Evolutionary conservation across 2,888 invertebrate species (phyloP).

Genomic region (Philereme vetulata): DNA sequence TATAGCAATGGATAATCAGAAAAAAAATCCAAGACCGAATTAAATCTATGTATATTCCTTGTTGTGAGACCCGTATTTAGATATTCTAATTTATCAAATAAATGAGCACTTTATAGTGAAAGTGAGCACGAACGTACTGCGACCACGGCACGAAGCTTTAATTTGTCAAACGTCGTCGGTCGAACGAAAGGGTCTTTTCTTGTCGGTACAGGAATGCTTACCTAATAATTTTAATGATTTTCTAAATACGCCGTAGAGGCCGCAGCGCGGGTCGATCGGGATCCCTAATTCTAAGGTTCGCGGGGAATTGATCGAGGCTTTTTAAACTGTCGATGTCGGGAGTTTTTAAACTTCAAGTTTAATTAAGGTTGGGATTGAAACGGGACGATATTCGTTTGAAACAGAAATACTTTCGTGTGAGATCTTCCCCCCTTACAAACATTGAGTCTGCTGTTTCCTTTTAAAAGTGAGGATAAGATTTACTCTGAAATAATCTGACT

Average conservation of each 20-base stretch:
- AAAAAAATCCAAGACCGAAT: conserved; percentile 7
- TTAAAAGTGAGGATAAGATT: neutral
- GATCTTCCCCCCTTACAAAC: conserved; percentile 5
- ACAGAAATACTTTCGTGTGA: conserved; percentile 16
- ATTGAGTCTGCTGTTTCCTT: conserved; percentile 11
- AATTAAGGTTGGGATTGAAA: conserved; percentile 38
- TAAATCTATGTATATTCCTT: conserved; percentile 24
- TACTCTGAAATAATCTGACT: neutral
- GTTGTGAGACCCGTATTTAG: conserved; percentile 27
- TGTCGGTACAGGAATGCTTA: conserved; percentile 28
- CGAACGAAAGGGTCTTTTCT: conserved; percentile 40
- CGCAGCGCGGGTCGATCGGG: conserved; percentile 26
- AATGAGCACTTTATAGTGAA: conserved; percentile 56
- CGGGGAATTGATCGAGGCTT: conserved; percentile 36
- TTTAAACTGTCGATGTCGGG: conserved; percentile 33
- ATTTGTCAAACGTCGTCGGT: conserved; percentile 50
- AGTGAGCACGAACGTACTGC: conserved; percentile 50
- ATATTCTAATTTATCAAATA: conserved; percentile 50
- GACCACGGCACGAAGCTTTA: conserved; percentile 51
- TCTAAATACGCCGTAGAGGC: conserved; percentile 26
- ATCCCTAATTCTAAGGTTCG: conserved; percentile 39
- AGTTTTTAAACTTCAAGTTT: conserved; percentile 29
- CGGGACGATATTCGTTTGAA: conserved; percentile 32
- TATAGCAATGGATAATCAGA: too few species aligned
- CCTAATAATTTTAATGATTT: conserved; percentile 32